Evolutionary conservation across 2,888 invertebrate genomes (phyloP), one percentile per base, ranked within the genome.

Genomic region (Mythimna impura): DNA sequence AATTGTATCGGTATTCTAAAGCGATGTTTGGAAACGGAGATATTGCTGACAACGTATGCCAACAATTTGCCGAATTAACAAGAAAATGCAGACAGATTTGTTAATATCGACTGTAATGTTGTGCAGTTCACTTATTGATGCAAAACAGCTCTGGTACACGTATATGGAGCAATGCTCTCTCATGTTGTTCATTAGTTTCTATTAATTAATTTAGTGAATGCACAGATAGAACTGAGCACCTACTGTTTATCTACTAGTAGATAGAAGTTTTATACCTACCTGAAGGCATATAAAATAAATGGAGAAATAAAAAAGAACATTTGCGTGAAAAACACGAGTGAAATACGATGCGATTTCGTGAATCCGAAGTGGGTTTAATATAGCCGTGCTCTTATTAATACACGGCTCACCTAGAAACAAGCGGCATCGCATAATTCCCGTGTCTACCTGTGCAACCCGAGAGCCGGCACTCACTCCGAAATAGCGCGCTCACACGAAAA

Each of bases 351-450:
- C 94, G 88, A 86, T 89, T 86, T 85, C 85, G 83, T 87, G 90
- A 90, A 89, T 89, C 81, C 86, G 84, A 88, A 87, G 89, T 87
- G 89, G 78, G 90, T 91, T 91, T 91, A 92, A 93, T 93, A 93
- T 92, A 93, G 91, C 87, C 80, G 83, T 87, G 88, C 82, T 89
- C 88, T 89, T 94, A 93, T 92, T 93, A 93, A 93, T 93, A 94
- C 89, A 58, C 91, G 73, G 81, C 92, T 89, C 92, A 92, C 93
- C 90, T 92, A 91, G 91, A 88, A 88, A 91, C 92, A 84, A 83
- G 86, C 85, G 81, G 86, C 88, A 87, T 87, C 86, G 85, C 86
- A 91, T 89, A 89, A 89, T 90, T 88, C 86, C 82, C 87, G 81
- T 87, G 81, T 88, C 88, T 91, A 94, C 94, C 94, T 94, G 94